Conservation (phyloP, 2,113 vertebrate genomes). For the Anas platyrhynchos region DNA sequence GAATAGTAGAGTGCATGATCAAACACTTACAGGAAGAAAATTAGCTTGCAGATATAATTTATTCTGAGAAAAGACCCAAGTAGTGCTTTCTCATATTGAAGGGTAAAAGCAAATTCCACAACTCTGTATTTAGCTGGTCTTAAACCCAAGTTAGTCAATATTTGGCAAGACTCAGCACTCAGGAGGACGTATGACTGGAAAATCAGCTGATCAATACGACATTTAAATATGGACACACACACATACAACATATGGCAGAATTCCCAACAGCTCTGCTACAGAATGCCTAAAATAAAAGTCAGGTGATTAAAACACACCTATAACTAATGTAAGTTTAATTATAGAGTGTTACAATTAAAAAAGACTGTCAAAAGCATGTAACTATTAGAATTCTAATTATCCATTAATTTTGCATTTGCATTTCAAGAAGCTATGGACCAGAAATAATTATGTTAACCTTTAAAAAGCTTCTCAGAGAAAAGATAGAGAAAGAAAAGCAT, state of each 20-base stretch:
- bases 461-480: neutral
- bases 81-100: neutral
- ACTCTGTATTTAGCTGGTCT: neutral
- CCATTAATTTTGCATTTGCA: conserved; percentile 23
- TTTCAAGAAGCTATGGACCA: conserved; percentile 14
- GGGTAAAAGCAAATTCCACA: neutral
- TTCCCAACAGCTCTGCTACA: neutral
- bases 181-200: neutral
- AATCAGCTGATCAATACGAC: conserved; percentile 11
- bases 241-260: conserved; percentile 15
- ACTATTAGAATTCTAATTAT: conserved; percentile 34
- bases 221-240: neutral
- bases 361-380: neutral
- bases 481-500: neutral
- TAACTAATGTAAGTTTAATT: neutral
- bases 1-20: neutral
- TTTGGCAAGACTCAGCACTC: conserved; percentile 26
- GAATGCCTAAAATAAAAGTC: conserved; percentile 13
- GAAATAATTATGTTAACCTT: conserved; percentile 8
- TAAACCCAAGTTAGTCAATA: neutral
- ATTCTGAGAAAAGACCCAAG: neutral
- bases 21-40: neutral
- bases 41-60: neutral
- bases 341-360: conserved; percentile 7
- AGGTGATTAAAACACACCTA: neutral